Evolutionary conservation across 2,797 vertebrate genomes (phyloP), one percentile per base, ranked within the genome.

Genomic region (Caiman crocodilus): DNA sequence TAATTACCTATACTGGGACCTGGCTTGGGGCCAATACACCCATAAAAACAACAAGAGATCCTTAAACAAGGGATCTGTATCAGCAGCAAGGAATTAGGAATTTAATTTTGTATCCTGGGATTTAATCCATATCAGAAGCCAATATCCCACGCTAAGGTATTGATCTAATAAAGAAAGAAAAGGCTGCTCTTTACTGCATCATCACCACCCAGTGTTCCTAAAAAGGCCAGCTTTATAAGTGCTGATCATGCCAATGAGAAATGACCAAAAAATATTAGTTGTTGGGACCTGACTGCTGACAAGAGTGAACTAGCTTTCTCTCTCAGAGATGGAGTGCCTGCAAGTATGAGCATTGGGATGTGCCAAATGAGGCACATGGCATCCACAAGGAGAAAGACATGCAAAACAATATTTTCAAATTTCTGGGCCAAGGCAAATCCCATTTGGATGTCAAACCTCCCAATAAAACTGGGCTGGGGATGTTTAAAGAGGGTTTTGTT

Each of bases 401-500:
- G 4, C n/a, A 18, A 13, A 12, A 18, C 56, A 76, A 30, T 56
- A 35, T 8, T 77, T 65, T 84, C 20, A 58, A 50, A 82, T 7
- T 57, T 50, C 7, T 16, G 64, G n/a, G 28, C 28, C 28, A n/a
- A 30, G 8, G 15, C 28, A 65, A 65, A 28, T 65, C 64, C 30
- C 18, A n/a, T 30, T 65, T 10, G 16, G 64, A 17, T 65, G 35
- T 13, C 30, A 28, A 50, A 28, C 35, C 2, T 50, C 42, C 42
- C 42, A 50, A 50, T 50, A 50, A 50, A 50, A 0, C 0, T 0
- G 58, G 59, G 5, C 42, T 23, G 1, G 0, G 20, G 4, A 32
- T 73, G 74, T 60, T 61, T 4, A 25, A 15, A 42, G 71, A 25
- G 57, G 76, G 20, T n/a, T 59, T 57, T 69, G 50, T 61, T 59